These are phyloP conservation scores for Hofmannophila pseudospretella DNA, from an alignment of 2,888 invertebrate species.

Conservation along the genomic window DNA sequence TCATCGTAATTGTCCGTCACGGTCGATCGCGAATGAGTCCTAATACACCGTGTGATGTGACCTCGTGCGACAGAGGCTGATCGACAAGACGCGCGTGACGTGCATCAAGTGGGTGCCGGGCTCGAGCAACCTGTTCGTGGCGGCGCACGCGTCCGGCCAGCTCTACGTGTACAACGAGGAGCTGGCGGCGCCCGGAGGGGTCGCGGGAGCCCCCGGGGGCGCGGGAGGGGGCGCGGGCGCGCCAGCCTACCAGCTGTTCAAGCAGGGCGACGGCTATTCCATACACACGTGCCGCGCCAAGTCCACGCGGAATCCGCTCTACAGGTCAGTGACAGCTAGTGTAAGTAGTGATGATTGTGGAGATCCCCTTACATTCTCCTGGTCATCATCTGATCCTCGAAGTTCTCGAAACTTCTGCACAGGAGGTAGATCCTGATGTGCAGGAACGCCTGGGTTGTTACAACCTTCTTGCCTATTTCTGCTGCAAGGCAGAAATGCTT, in stretches of 20 bases:
- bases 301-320: constrained; percentile 95
- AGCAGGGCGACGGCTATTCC: constrained; percentile 95
- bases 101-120: constrained; percentile 99
- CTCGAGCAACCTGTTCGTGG: constrained; percentile 94
- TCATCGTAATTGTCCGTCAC: no score
- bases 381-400: no score
- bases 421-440: no score
- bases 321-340: constrained; percentile 31
- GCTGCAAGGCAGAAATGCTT: no score
- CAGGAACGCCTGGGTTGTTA: no score
- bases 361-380: no score
- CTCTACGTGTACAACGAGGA: constrained; percentile 99
- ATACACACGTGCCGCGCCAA: constrained; percentile 98
- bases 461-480: no score
- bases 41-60: no score
- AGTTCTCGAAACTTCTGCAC: no score
- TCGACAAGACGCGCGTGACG: constrained; percentile 96
- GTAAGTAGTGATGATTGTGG: constrained; percentile 2
- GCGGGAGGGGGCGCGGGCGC: constrained; percentile 44
- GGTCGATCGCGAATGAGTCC: no score
- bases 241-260: constrained; percentile 96
- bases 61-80: constrained; percentile 85
- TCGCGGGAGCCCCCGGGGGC: constrained; percentile 58
- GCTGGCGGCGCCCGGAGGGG: constrained; percentile 85
- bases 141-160: constrained; percentile 96